Percentiles rank a stretch among this genome's conserved stretches.
These are phyloP conservation scores for Molorchus minor DNA, from an alignment of 2,888 invertebrate genomes.

Conservation along the genomic window DNA sequence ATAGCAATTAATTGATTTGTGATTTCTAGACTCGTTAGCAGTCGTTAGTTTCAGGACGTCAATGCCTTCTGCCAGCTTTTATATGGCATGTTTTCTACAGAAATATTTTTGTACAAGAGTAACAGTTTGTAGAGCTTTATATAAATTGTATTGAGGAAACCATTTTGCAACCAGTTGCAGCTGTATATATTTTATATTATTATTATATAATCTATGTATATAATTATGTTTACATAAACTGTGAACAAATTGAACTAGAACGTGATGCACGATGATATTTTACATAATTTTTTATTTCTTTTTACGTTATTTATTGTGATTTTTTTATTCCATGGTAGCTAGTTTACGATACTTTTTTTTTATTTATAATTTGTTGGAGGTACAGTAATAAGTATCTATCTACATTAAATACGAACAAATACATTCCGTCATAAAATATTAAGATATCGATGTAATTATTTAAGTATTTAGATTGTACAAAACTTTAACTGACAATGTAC, in stretches of 20 bases:
- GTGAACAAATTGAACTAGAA: conserved; percentile 21
- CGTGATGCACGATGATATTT: conserved; percentile 41
- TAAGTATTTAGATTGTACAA: conserved; percentile 34
- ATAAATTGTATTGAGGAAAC: conserved; percentile 18
- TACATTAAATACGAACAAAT: conserved; percentile 35
- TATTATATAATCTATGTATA: conserved; percentile 24
- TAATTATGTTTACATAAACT: conserved; percentile 23
- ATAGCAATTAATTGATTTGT: no score
- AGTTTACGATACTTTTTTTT: conserved; percentile 34
- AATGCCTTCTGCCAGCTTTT: conserved; percentile 24
- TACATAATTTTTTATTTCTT: conserved; percentile 30
- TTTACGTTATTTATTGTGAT: conserved; percentile 38
- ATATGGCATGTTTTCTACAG: conserved; percentile 31
- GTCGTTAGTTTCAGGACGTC: conserved; percentile 1
- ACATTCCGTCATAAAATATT: conserved; percentile 35
- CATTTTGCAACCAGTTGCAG: conserved; percentile 29
- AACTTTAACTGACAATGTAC: conserved; percentile 40
- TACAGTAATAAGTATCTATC: conserved; percentile 35
- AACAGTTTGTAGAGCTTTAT: conserved; percentile 24
- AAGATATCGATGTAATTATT: conserved; percentile 23
- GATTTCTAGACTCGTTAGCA: no score
- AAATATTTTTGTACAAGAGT: conserved; percentile 32
- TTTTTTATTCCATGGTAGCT: conserved; percentile 36
- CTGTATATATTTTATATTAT: conserved; percentile 28
- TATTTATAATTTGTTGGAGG: conserved; percentile 21